Evolutionary conservation across 2,113 vertebrate species (phyloP).

Genomic region (Orycteropus afer): DNA sequence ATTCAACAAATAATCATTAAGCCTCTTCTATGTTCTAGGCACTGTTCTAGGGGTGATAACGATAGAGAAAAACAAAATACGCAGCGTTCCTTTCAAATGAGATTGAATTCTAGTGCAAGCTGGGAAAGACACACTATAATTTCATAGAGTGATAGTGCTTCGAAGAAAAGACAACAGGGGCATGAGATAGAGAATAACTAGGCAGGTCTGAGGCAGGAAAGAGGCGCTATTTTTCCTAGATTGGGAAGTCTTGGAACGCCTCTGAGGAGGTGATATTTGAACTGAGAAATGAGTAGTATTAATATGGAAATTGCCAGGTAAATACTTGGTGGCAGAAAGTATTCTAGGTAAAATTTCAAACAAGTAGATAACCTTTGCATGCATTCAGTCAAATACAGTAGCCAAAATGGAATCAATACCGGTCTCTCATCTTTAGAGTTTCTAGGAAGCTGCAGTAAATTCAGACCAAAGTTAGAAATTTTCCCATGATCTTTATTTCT

Average conservation of each 20-base stretch:
- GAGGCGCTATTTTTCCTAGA: not conserved
- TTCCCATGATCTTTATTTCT: not conserved
- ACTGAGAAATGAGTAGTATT: not conserved
- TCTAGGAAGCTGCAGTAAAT: not conserved
- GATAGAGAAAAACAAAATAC: not conserved
- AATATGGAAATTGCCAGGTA: not conserved
- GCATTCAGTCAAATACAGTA: not conserved
- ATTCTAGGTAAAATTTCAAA: not conserved
- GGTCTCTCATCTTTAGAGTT: not conserved
- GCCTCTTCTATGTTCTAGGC: not conserved
- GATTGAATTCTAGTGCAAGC: not conserved
- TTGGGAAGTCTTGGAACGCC: not conserved
- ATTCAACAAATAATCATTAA: slow-evolving; percentile 3
- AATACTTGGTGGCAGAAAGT: not conserved
- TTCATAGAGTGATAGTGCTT: not conserved
- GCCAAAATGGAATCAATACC: not conserved
- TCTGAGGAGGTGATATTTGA: not conserved
- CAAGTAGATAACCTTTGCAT: not conserved
- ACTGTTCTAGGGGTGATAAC: not conserved
- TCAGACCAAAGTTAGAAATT: not conserved
- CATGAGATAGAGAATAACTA: not conserved
- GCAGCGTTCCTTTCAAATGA: not conserved
- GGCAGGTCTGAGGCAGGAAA: not conserved
- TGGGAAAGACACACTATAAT: not conserved
- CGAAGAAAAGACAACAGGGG: not conserved